Percentiles rank a stretch among this genome's conserved stretches.
Conservation (phyloP, 1,140 invertebrate genomes). For the Lepidurus arcticus region DNA sequence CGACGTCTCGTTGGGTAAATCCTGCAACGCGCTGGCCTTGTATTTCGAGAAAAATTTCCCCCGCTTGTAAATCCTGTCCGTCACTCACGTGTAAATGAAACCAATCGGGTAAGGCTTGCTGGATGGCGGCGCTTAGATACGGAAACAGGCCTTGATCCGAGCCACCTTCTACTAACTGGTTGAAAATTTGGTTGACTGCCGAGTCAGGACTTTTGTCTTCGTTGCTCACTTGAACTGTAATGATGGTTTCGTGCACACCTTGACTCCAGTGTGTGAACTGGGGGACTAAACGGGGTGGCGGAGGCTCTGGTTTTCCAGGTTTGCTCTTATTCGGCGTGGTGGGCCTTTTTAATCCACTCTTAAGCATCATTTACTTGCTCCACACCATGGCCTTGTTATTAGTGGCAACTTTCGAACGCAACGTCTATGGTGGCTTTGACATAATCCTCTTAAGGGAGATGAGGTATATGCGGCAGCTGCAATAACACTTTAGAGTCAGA, state of each 20-base stretch:
- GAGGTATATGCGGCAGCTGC: neutral
- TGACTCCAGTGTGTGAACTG: conserved; percentile 38
- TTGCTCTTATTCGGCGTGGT: conserved; percentile 37
- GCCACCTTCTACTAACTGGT: conserved; percentile 46
- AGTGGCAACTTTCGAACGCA: neutral
- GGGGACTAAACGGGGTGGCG: conserved; percentile 25
- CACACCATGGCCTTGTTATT: neutral
- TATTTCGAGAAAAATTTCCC: conserved; percentile 56
- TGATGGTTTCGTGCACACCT: conserved; percentile 37
- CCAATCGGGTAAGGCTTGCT: conserved; percentile 37
- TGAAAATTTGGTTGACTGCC: conserved; percentile 24
- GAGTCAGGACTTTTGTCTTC: conserved; percentile 23
- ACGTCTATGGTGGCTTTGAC: neutral
- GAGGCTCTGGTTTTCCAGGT: conserved; percentile 32
- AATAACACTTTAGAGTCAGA: neutral
- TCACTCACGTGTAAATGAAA: conserved; percentile 45
- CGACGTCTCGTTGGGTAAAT: conserved; percentile 56
- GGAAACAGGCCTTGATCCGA: conserved; percentile 57
- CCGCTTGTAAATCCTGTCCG: conserved; percentile 43
- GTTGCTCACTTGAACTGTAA: conserved; percentile 35
- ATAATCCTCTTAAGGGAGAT: neutral
- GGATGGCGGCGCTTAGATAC: conserved; percentile 45
- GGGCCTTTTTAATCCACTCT: conserved; percentile 42
- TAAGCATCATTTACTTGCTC: conserved; percentile 40
- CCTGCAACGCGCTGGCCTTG: conserved; percentile 60